Evolutionary conservation across 1,140 invertebrate species (phyloP), one percentile per base, ranked within the genome.

Genomic region (Drosophila lowei): DNA sequence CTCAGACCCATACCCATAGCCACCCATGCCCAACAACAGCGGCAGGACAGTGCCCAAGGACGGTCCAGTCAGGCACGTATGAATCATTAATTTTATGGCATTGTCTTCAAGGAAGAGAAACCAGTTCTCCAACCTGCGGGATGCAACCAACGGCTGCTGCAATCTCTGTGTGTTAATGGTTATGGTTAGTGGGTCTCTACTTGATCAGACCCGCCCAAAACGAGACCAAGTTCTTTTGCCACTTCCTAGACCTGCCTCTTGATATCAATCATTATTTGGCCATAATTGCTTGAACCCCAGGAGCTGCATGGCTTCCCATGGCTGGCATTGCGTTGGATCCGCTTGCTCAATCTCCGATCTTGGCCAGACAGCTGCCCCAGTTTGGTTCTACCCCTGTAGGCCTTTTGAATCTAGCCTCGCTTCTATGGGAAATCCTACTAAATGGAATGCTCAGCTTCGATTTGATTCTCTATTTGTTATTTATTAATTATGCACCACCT

Each of bases 401-500:
- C 49, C 66, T 47, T 43, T 71, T 28, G 49, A 62, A 30, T 49
- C 54, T 34, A 25, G 43, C 49, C 48, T 13, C 30, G 9, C 18
- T 53, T 16, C 38, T 9, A 3, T 18, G 28, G 38, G 16, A 18
- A 34, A 6, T 34, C 15, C 28, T 15, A 18, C 28, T 53, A 28
- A 34, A 34, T 52, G 49, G 30, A 53, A 23, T 53, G 38, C 38
- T 38, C 25, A 21, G 41, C 43, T 56, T 43, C 30, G 9, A 2
- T 38, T 38, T 38, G 11, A 34, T n/a, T 21, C 41, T 56, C 18
- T 30, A 60, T 18, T 18, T 18, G 18, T 18, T 18, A 60, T 65
- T 21, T 65, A 65, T 73, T 73, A 73, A 73, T 73, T 74, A 65
- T 53, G 53, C 64, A 48, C 50, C 66, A 70, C 66, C 66, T 70